Evolutionary conservation across 2,797 vertebrate species (phyloP).

Genomic region (Melanotaenia pygmaea): DNA sequence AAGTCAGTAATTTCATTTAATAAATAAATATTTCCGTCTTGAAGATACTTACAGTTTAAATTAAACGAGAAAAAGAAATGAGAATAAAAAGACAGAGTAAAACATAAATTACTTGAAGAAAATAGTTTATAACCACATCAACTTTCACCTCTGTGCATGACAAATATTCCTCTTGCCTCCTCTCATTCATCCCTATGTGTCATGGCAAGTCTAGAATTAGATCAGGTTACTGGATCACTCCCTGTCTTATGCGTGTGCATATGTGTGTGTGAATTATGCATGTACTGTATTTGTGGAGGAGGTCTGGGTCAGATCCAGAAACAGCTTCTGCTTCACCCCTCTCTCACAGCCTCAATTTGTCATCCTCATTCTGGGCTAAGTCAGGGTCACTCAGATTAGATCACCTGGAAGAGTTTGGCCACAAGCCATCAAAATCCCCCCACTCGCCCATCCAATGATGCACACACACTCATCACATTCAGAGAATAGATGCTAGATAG

Average conservation of each 20-base stretch:
- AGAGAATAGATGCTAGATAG: slow-evolving; percentile 54
- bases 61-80: neutral
- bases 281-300: slow-evolving; percentile 47
- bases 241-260: slow-evolving; percentile 23
- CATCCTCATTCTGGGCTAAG: slow-evolving; percentile 45
- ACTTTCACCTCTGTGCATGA: slow-evolving; percentile 1
- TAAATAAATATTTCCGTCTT: slow-evolving; percentile 7
- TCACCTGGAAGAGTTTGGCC: slow-evolving; percentile 53
- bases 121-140: slow-evolving; percentile 1
- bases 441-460: slow-evolving; percentile 2
- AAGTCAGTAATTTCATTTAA: slow-evolving; percentile 1
- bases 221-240: slow-evolving; percentile 38
- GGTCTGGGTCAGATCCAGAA: slow-evolving; percentile 64
- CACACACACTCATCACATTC: slow-evolving; percentile 43
- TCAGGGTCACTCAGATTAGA: slow-evolving; percentile 55
- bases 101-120: neutral
- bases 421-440: slow-evolving; percentile 30
- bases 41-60: slow-evolving; percentile 8
- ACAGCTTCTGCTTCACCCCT: slow-evolving; percentile 21
- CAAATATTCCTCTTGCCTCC: slow-evolving; percentile 26
- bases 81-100: neutral
- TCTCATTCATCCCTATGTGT: slow-evolving; percentile 42
- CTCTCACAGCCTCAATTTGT: slow-evolving; percentile 53
- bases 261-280: slow-evolving; percentile 39
- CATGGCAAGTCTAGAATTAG: slow-evolving; percentile 55